Evolutionary conservation across 2,113 vertebrate genomes (phyloP).

Genomic region (Mus pahari): DNA sequence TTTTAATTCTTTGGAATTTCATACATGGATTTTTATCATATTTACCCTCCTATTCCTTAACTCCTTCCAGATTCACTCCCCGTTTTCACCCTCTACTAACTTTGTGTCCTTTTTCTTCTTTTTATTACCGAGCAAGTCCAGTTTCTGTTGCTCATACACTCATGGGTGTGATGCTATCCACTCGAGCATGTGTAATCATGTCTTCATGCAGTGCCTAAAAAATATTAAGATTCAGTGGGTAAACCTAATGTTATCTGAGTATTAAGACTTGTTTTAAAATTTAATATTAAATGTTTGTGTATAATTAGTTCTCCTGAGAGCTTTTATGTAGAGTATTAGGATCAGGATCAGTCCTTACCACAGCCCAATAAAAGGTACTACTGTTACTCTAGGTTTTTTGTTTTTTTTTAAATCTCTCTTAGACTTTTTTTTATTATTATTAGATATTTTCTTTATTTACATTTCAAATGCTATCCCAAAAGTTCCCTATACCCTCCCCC

Average conservation of each 20-base stretch:
- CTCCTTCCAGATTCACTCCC: background rate
- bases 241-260: conserved; percentile 46
- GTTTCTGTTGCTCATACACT: background rate
- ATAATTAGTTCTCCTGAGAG: background rate
- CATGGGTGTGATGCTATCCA: background rate
- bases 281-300: conserved; percentile 33
- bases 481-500: too few relatives aligned
- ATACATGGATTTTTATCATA: background rate
- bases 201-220: background rate
- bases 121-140: background rate
- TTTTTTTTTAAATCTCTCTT: too few relatives aligned
- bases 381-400: background rate
- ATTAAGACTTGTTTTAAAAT: background rate
- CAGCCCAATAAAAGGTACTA: background rate
- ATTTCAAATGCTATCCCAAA: too few relatives aligned
- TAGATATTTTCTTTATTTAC: too few relatives aligned
- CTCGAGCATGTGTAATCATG: background rate
- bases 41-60: background rate
- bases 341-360: background rate
- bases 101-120: too few relatives aligned
- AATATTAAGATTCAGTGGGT: background rate
- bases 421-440: too few relatives aligned
- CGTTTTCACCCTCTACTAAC: background rate
- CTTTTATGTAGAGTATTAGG: conserved; percentile 19
- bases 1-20: background rate